Conservation (phyloP, 2,113 vertebrate genomes). For the human region GRCh38 chr20:55485501-55486000, state of each 20-base stretch:
- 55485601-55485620: background rate
- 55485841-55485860: background rate
- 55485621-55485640: background rate
- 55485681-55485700: background rate
- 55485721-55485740: background rate
- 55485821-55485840: background rate
- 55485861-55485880: background rate
- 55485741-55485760: background rate
- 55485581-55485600: background rate
- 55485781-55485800: background rate
- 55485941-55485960: background rate
- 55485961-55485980: background rate
- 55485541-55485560: too few relatives aligned
- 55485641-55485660: background rate
- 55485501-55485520: background rate
- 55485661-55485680: background rate
- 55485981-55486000: background rate
- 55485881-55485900: background rate
- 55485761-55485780: background rate
- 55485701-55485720: background rate
- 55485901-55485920: fast-evolving
- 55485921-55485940: background rate
- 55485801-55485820: background rate
- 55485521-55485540: background rate
- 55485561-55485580: too few relatives aligned